These are phyloP conservation scores for Chrysolina haemoptera DNA, from an alignment of 2,888 invertebrate species.

Conservation along the genomic window DNA sequence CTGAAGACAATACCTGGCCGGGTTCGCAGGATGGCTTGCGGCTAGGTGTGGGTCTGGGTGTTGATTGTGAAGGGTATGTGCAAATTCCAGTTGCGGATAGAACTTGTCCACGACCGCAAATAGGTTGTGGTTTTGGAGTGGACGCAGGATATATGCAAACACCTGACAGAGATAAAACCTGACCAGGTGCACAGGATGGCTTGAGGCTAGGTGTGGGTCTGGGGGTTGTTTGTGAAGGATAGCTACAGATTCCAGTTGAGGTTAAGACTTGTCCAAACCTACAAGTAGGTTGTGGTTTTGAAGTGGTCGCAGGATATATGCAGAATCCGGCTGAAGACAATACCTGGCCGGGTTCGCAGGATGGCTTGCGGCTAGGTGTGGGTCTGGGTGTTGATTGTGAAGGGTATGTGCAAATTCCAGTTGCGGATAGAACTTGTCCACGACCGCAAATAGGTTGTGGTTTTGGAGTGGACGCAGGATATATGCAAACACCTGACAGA, in stretches of 20 bases:
- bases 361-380: not conserved
- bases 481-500: conserved; percentile 36
- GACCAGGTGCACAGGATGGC: conserved; percentile 32
- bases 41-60: conserved; percentile 19
- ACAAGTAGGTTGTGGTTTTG: too few species aligned
- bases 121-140: conserved; percentile 30
- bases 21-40: not conserved
- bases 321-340: too few species aligned
- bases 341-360: too few species aligned
- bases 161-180: conserved; percentile 18
- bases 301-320: too few species aligned
- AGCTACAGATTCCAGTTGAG: not conserved
- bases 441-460: conserved; percentile 37
- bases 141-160: conserved; percentile 39
- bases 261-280: too few species aligned
- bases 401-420: conserved; percentile 48
- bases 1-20: conserved; percentile 6
- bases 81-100: conserved; percentile 38
- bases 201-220: not conserved
- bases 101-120: conserved; percentile 41
- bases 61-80: not conserved
- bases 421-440: conserved; percentile 49
- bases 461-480: conserved; percentile 32
- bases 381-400: conserved; percentile 32
- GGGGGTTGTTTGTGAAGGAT: not conserved